Conservation (phyloP, 2,888 invertebrate genomes). For the Agriopis marginaria region DNA sequence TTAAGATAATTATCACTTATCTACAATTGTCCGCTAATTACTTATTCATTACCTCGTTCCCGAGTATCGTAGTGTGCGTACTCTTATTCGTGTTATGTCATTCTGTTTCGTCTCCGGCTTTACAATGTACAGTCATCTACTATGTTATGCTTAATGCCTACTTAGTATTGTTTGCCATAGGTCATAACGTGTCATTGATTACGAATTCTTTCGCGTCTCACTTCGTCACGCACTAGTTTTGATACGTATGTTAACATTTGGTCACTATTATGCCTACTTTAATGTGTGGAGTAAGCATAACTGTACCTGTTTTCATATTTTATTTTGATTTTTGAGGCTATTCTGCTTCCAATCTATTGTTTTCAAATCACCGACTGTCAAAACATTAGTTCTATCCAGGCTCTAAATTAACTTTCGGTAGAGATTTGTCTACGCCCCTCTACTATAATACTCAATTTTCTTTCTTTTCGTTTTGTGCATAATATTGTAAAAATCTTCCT, state of each 20-base stretch:
- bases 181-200: conserved; percentile 45
- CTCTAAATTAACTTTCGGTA: too few relatives aligned
- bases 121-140: conserved; percentile 3
- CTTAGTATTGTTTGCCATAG: conserved; percentile 44
- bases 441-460: too few relatives aligned
- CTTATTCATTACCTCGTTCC: conserved; percentile 22
- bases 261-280: background rate
- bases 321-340: background rate
- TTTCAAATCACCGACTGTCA: too few relatives aligned
- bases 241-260: conserved; percentile 5
- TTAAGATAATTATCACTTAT: conserved; percentile 21
- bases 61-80: conserved; percentile 5
- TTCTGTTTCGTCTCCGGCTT: conserved; percentile 16
- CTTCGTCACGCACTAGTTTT: conserved; percentile 8
- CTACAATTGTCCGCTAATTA: conserved; percentile 25
- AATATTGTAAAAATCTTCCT: too few relatives aligned
- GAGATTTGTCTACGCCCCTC: too few relatives aligned
- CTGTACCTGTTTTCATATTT: background rate
- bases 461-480: too few relatives aligned
- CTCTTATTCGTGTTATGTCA: conserved; percentile 18
- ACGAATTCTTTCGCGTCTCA: conserved; percentile 32
- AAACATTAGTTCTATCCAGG: too few relatives aligned
- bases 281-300: background rate
- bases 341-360: too few relatives aligned
- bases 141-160: conserved; percentile 6